These are phyloP conservation scores for Pipistrellus pipistrellus DNA, from an alignment of 2,797 vertebrate genomes.

Conservation along the genomic window DNA sequence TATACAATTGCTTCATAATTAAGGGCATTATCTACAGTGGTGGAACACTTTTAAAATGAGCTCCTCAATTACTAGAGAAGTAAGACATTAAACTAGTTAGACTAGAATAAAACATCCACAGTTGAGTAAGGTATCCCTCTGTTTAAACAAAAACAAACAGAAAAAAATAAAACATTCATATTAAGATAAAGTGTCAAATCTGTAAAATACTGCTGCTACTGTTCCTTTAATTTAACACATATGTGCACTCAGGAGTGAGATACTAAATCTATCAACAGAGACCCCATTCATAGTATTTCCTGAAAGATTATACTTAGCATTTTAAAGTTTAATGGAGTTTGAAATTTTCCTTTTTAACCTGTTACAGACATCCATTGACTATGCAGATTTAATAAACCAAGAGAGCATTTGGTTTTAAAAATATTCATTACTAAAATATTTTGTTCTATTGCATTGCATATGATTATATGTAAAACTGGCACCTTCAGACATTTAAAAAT, in stretches of 20 bases:
- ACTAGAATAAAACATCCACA: background rate
- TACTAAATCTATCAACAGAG: slow-evolving; percentile 62
- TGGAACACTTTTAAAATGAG: background rate
- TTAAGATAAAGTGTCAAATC: background rate
- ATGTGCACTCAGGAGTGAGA: slow-evolving; percentile 12
- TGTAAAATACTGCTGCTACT: slow-evolving; percentile 56
- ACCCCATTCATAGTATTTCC: slow-evolving; percentile 56
- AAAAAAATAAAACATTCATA: slow-evolving; percentile 2
- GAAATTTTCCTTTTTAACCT: slow-evolving; percentile 58
- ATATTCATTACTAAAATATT: slow-evolving; percentile 32
- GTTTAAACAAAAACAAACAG: slow-evolving; percentile 34
- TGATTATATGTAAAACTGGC: slow-evolving; percentile 41
- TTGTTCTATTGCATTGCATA: background rate
- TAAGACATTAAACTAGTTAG: background rate
- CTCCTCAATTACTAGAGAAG: background rate
- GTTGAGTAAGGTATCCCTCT: background rate
- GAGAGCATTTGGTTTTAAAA: slow-evolving; percentile 34
- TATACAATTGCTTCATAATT: background rate
- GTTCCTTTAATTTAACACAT: slow-evolving; percentile 57
- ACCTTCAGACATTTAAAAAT: background rate
- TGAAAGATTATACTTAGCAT: slow-evolving; percentile 47
- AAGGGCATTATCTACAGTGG: background rate
- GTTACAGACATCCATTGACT: slow-evolving; percentile 50
- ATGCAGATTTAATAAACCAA: slow-evolving; percentile 9
- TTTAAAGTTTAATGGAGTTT: slow-evolving; percentile 64